Evolutionary conservation across 2,113 vertebrate species (phyloP), one percentile per base, ranked within the genome.

Genomic region (Tiliqua scincoides): DNA sequence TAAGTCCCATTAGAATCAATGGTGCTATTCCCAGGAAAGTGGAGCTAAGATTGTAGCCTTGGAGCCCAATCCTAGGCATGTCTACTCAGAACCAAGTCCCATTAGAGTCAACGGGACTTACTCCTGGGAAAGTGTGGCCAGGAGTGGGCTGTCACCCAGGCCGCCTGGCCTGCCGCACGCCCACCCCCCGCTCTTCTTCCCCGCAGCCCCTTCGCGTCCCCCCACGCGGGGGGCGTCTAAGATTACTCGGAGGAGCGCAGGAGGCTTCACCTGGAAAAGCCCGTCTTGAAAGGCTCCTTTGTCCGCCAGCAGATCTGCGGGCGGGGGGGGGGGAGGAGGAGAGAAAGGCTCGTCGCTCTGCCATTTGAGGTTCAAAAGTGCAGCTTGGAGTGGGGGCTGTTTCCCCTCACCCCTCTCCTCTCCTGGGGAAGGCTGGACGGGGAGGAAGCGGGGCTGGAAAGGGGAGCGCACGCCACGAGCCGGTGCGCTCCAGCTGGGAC

Each of bases 211-310:
- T 8, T 43, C 27, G 6, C 25, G 21, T 48, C 21, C 9, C 40
- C 7, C 17, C 8, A 37, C 12, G 21, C 52, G 67, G 17, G 2
- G 84, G 37, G 32, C 11, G 54, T 48, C 35, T 81, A 35, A 52
- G 21, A 54, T 74, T 35, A 74, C 78, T 23, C 5, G 10, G 48
- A 27, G 37, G 68, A 23, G 48, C 2, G 1, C 12, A 52, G 57
- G 3, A 40, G 48, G 78, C 30, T 87, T 75, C 71, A 75, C 43
- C 70, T 57, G 43, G 20, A 9, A 81, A 54, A 65, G 48, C 40
- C 73, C 78, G 17, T 2, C 70, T 20, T 72, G 43, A 81, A 81
- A 79, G 78, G 15, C 85, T 35, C 57, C 70, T 86, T 81, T 81
- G 85, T 86, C n/a, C 21, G 25, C 81, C 32, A 21, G 68, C 65